A percentile compares a stretch with the other conserved stretches of the same genome.
These are phyloP conservation scores for Indri indri DNA, from an alignment of 2,113 vertebrate genomes.

Conservation along the genomic window DNA sequence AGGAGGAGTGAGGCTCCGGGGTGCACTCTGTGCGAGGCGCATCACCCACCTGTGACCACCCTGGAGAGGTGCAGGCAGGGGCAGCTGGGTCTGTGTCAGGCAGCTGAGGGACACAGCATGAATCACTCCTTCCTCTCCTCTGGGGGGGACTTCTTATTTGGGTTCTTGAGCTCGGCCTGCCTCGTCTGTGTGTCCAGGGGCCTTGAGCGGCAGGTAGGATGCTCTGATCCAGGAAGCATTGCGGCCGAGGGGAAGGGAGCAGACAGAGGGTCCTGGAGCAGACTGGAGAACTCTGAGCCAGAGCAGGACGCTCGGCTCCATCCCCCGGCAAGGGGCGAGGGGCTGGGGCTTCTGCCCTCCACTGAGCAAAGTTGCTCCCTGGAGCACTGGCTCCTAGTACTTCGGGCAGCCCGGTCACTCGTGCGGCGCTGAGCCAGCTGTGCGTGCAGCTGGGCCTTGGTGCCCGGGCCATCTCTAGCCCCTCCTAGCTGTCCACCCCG, in stretches of 20 bases:
- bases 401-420: background rate
- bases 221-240: background rate
- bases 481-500: background rate
- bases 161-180: background rate
- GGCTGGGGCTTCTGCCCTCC: background rate
- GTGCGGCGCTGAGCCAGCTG: accelerated
- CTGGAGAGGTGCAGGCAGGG: background rate
- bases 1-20: background rate
- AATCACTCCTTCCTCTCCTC: too few relatives aligned
- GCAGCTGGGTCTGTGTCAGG: background rate
- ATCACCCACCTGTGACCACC: background rate
- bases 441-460: too few relatives aligned
- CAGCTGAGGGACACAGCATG: background rate
- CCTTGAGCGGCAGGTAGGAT: background rate
- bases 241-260: background rate
- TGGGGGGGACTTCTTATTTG: background rate
- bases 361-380: background rate
- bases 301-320: background rate
- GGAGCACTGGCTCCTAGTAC: background rate
- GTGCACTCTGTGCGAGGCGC: too few relatives aligned
- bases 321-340: background rate
- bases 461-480: background rate
- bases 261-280: background rate
- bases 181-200: background rate
- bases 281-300: background rate